Percentiles rank a stretch among this genome's conserved stretches.
Conservation (phyloP, 1,140 invertebrate species). For the Heliconius congener region DNA sequence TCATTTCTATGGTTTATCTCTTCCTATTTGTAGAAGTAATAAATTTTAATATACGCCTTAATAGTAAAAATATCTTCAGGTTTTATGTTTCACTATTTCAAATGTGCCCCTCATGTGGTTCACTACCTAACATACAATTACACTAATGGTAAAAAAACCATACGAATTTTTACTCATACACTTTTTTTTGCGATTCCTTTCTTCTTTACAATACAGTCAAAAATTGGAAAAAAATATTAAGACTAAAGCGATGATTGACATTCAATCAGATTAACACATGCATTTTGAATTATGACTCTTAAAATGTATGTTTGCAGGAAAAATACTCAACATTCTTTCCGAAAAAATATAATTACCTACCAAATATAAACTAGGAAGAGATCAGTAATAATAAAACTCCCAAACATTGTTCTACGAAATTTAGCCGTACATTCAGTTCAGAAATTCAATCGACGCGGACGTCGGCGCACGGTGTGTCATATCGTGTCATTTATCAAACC, state of each 20-base stretch:
- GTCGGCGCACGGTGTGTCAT: background rate
- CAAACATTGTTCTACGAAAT: constrained; percentile 8
- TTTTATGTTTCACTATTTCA: no score
- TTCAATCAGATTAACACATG: background rate
- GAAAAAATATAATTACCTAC: background rate
- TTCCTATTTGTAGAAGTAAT: no score
- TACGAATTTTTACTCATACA: no score
- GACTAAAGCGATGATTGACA: background rate
- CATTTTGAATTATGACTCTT: background rate
- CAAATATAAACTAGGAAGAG: background rate
- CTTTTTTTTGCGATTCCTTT: no score
- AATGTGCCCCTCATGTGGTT: no score
- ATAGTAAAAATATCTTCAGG: no score
- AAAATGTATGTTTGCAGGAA: background rate
- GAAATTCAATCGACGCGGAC: background rate
- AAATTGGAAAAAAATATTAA: no score
- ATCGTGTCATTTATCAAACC: background rate
- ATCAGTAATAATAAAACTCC: background rate
- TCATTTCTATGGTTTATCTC: no score
- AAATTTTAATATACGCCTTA: no score
- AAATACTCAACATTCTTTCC: background rate
- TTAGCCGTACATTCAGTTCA: background rate
- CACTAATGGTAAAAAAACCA: no score
- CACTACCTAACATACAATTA: no score
- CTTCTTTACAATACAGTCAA: no score